Evolutionary conservation across 2,797 vertebrate genomes (phyloP).

Genomic region (Tinamus major): DNA sequence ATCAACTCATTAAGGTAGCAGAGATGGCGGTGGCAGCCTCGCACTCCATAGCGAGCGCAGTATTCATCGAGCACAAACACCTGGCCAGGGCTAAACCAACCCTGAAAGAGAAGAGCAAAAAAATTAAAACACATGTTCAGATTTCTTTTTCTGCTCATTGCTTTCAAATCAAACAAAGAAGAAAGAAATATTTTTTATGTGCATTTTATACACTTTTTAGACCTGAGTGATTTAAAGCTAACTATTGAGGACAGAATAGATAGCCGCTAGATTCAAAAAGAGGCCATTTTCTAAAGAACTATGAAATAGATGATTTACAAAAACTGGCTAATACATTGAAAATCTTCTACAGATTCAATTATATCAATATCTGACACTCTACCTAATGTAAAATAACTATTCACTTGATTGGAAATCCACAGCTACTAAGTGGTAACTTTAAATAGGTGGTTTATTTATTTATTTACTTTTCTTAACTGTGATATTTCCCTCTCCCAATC

Average conservation of each 20-base stretch:
- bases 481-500: background rate
- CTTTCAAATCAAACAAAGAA: background rate
- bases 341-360: background rate
- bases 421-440: background rate
- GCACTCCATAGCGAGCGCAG: conserved; percentile 93
- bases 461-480: background rate
- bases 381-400: background rate
- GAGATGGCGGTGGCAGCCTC: conserved; percentile 95
- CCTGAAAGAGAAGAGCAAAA: conserved; percentile 79
- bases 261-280: background rate
- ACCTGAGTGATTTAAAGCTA: background rate
- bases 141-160: background rate
- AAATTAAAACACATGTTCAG: background rate
- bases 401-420: background rate
- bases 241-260: background rate
- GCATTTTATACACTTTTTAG: background rate
- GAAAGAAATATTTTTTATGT: background rate
- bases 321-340: background rate
- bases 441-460: background rate
- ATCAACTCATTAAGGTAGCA: conserved; percentile 94
- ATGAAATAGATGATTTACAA: background rate
- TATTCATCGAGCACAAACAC: conserved; percentile 98
- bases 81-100: conserved; percentile 98
- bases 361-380: background rate
- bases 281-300: background rate